A percentile compares a stretch with the other conserved stretches of the same genome.
Evolutionary conservation across 92 coral and sea anemone species (phyloP).

Genomic region (Bergia puertoricense): DNA sequence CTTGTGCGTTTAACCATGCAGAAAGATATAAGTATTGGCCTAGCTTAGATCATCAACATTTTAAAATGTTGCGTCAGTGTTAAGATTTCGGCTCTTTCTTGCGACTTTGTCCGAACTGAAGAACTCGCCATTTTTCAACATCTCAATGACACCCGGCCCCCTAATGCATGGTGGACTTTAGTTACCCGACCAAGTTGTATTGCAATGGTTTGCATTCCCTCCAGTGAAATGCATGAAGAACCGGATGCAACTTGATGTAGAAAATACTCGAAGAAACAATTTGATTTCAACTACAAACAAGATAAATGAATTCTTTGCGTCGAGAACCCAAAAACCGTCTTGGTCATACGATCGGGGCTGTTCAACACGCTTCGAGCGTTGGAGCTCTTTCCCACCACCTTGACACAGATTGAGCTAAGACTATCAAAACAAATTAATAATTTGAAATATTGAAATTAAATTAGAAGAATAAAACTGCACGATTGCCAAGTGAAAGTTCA

Average conservation of each 20-base stretch:
- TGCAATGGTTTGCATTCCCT: conserved; percentile 37
- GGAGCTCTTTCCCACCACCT: conserved; percentile 6
- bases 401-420: conserved; percentile 35
- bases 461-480: conserved; percentile 1
- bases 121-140: background rate
- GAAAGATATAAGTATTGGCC: background rate
- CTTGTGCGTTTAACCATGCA: conserved; percentile 29
- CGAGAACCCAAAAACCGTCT: background rate
- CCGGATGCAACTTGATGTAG: background rate
- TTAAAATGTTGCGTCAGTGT: conserved; percentile 14
- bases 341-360: background rate
- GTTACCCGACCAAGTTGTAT: conserved; percentile 44
- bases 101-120: background rate
- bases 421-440: conserved; percentile 37
- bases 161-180: background rate
- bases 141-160: background rate
- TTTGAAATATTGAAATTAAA: conserved; percentile 33
- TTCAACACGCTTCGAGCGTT: conserved; percentile 2
- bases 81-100: background rate
- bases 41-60: background rate
- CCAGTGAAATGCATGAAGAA: conserved; percentile 47
- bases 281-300: conserved; percentile 15
- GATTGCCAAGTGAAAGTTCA: conserved; percentile 29
- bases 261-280: conserved; percentile 1
- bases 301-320: background rate